These are phyloP conservation scores for Druon quercuslanigerum DNA, from an alignment of 1,140 invertebrate species.

Conservation along the genomic window DNA sequence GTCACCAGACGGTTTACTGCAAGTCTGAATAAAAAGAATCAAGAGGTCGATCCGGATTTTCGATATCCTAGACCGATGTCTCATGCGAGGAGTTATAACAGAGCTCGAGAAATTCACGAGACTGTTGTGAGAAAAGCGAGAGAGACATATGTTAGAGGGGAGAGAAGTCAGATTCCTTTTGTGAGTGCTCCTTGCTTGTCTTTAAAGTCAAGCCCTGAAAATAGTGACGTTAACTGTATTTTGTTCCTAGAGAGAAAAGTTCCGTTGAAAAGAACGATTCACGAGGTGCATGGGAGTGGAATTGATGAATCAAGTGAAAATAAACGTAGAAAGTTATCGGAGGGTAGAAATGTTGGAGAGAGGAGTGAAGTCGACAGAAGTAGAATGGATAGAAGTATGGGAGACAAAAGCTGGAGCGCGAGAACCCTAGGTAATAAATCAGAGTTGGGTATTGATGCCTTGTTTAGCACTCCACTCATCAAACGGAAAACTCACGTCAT, in stretches of 20 bases:
- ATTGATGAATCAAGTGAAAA: not conserved
- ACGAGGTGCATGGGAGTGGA: constrained; percentile 44
- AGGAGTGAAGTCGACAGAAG: constrained; percentile 40
- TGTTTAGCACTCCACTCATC: constrained; percentile 67
- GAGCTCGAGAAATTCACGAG: constrained; percentile 57
- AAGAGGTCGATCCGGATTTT: constrained; percentile 10
- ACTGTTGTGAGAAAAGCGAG: constrained; percentile 61
- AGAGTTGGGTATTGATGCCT: constrained; percentile 54
- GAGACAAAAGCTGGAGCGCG: constrained; percentile 14
- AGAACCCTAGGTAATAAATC: not conserved
- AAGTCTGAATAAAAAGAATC: constrained; percentile 38
- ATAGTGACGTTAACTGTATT: constrained; percentile 54
- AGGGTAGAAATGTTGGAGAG: not conserved
- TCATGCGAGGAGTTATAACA: constrained; percentile 54
- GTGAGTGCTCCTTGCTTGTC: constrained; percentile 66
- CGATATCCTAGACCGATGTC: constrained; percentile 67
- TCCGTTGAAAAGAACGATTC: constrained; percentile 51
- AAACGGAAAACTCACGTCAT: constrained; percentile 54
- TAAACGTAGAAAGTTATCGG: not conserved
- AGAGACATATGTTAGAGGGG: constrained; percentile 60
- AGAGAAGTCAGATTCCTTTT: constrained; percentile 63
- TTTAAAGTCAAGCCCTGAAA: constrained; percentile 40
- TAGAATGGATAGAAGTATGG: constrained; percentile 14
- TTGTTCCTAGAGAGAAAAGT: constrained; percentile 51
- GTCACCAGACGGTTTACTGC: constrained; percentile 60